Evolutionary conservation across 2,888 invertebrate genomes (phyloP).

Genomic region (Tetranychus truncatus): DNA sequence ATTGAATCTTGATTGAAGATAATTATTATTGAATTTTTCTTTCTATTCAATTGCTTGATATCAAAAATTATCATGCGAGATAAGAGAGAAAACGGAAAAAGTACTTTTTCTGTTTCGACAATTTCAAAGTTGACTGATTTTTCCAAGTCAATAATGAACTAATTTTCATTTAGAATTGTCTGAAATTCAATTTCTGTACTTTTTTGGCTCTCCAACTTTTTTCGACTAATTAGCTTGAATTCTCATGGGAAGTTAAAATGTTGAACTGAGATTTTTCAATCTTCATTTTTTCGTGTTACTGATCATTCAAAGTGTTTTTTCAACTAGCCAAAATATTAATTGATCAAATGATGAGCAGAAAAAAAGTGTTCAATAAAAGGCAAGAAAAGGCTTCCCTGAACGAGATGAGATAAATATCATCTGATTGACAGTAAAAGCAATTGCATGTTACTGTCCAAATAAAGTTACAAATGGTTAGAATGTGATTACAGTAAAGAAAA

Average conservation of each 20-base stretch:
- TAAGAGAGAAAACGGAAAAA: background rate
- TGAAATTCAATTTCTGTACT: too few species aligned
- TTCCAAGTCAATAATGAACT: too few species aligned
- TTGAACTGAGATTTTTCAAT: background rate
- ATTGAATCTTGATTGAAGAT: background rate
- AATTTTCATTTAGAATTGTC: too few species aligned
- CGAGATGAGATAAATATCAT: background rate
- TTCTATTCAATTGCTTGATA: background rate
- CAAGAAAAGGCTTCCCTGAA: background rate
- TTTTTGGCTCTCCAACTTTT: too few species aligned
- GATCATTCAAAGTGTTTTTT: background rate
- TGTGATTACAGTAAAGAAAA: background rate
- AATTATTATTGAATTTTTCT: background rate
- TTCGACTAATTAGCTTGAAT: too few species aligned
- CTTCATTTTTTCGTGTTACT: background rate
- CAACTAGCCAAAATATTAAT: background rate
- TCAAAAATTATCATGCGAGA: background rate
- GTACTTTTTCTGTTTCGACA: background rate
- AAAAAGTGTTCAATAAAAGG: background rate
- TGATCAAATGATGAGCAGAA: background rate
- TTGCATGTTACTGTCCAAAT: slow-evolving; percentile 1
- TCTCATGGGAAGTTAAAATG: background rate
- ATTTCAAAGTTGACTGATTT: too few species aligned
- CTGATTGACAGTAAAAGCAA: background rate
- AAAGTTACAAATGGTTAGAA: too few species aligned